Evolutionary conservation across 2,113 vertebrate species (phyloP), one percentile per base, ranked within the genome.

Genomic region (Sorex fumeus): DNA sequence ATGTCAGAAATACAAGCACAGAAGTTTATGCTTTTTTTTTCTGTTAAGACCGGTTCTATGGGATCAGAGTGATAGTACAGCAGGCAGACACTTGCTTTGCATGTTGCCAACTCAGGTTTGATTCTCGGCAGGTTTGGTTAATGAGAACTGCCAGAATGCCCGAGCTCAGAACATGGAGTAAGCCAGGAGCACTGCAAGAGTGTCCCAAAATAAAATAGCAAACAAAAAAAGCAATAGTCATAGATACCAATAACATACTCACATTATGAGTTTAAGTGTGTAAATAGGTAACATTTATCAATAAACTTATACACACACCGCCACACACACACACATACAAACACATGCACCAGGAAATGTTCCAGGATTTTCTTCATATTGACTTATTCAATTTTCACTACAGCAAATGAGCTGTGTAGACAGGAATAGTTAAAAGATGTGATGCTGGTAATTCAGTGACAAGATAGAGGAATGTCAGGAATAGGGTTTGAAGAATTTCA

Each of bases 341-440:
- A n/a, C n/a, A n/a, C 28, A 78, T 27, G 50, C 25, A 47, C 1
- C 5, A 90, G 21, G 11, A 23, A 62, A 21, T 64, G 25, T 71
- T 79, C 36, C 64, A 72, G 78, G 70, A 93, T 18, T 67, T 77
- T 32, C n/a, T n/a, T n/a, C n/a, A n/a, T n/a, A 30, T 19, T 34
- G 64, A 71, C n/a, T 86, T 19, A 77, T 70, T 75, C 62, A 87
- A n/a, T 69, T 27, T 32, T 83, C 45, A 78, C 30, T n/a, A 50
- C 21, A 84, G 30, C 16, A 40, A 60, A 85, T 67, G 23, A 71
- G 1, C 9, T 66, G 11, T 3, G 40, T 40, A 40, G 40, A 40
- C 40, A 40, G 40, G 40, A 40, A 40, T 40, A 40, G 40, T 40
- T 40, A 3, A 40, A 40, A 40, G 3, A 40, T 40, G 40, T 40